Conservation (phyloP, 1,140 invertebrate species). For the Sinonovacula constricta region DNA sequence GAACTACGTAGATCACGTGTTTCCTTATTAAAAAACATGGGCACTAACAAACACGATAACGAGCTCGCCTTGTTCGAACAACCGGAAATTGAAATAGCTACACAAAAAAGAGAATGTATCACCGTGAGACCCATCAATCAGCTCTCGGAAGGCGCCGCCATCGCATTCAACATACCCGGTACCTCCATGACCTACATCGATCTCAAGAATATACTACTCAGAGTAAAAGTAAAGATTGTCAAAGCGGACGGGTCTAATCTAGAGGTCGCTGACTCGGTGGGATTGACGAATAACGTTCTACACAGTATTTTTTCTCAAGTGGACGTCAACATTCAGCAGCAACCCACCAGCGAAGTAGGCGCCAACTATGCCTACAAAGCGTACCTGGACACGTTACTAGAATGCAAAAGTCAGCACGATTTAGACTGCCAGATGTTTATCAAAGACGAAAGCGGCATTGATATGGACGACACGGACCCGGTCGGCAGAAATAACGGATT, state of each 20-base stretch:
- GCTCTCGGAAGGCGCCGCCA: conserved; percentile 17
- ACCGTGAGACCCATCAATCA: conserved; percentile 24
- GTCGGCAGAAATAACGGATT: not conserved
- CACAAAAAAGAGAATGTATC: conserved; percentile 10
- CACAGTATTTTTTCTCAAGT: conserved; percentile 21
- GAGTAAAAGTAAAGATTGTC: conserved; percentile 9
- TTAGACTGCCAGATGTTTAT: conserved; percentile 13
- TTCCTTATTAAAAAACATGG: not conserved
- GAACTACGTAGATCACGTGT: not conserved
- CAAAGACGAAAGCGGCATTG: conserved; percentile 22
- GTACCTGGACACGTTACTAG: conserved; percentile 15
- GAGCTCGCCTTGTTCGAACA: conserved; percentile 15
- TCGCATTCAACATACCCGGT: conserved; percentile 17
- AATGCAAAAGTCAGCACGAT: conserved; percentile 11
- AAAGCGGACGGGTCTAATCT: conserved; percentile 6
- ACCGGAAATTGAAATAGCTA: not conserved
- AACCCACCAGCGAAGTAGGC: conserved; percentile 21
- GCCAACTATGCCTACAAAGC: conserved; percentile 23
- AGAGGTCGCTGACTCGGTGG: not conserved
- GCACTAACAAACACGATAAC: conserved; percentile 6
- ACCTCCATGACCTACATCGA: conserved; percentile 13
- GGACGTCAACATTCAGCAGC: conserved; percentile 16
- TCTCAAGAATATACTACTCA: not conserved
- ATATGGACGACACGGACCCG: conserved; percentile 16
- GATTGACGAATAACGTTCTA: conserved; percentile 20